Conservation (phyloP, 1,140 invertebrate genomes). For the Anoplophora glabripennis region DNA sequence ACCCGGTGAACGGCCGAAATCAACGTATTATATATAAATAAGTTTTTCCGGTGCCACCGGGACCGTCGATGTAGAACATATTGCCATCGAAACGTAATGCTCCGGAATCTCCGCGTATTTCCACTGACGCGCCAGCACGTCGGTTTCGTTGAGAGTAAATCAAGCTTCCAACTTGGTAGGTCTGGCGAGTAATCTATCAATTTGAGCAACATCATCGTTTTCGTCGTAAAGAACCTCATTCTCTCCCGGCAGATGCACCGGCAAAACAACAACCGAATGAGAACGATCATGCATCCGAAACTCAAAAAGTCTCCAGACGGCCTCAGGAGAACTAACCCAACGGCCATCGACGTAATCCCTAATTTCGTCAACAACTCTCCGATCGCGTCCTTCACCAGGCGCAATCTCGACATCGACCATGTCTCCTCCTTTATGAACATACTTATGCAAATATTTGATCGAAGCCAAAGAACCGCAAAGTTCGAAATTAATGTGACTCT, state of each 20-base stretch:
- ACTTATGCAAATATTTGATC: slow-evolving; percentile 17
- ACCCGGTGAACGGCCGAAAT: slow-evolving; percentile 11
- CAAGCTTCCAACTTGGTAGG: neutral
- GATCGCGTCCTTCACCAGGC: too few species aligned
- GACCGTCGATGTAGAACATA: slow-evolving; percentile 32
- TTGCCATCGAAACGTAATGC: neutral
- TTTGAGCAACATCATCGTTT: neutral
- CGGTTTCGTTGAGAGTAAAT: neutral
- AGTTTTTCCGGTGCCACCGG: slow-evolving; percentile 37
- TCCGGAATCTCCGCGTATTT: too few species aligned
- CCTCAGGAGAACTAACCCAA: slow-evolving; percentile 15
- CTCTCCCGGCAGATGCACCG: slow-evolving; percentile 9
- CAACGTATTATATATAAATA: slow-evolving; percentile 32
- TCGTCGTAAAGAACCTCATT: neutral
- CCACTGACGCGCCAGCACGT: too few species aligned
- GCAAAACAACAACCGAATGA: slow-evolving; percentile 13
- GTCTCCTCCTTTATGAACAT: neutral
- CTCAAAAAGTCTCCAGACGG: slow-evolving; percentile 14
- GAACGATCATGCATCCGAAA: slow-evolving; percentile 15
- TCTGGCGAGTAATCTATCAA: neutral
- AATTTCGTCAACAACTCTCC: too few species aligned
- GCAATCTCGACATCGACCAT: too few species aligned
- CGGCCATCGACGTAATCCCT: neutral
- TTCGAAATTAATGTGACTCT: slow-evolving; percentile 17
- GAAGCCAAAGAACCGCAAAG: neutral